Percentiles rank a stretch among this genome's conserved stretches.
phyloP scores from a whole-genome alignment of 2,113 vertebrate species.

The Pithys albifrons region DNA sequence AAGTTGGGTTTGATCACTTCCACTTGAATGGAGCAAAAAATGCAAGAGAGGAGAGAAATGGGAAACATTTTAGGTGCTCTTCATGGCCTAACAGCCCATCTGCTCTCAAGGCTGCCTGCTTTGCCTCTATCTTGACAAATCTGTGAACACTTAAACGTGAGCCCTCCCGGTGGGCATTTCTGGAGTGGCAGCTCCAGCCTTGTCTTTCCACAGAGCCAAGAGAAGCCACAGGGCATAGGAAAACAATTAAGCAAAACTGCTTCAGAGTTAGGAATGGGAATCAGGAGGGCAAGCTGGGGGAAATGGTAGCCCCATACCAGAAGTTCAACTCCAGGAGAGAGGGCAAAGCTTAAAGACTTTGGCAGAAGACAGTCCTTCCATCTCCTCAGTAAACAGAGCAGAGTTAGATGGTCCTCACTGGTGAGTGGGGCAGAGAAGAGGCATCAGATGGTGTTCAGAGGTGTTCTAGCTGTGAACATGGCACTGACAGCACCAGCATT shows the following conservation, averaged over 20 bases:
- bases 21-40: not conserved
- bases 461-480: not conserved
- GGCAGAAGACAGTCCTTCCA: not conserved
- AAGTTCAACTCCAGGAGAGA: not conserved
- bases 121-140: not conserved
- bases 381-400: not conserved
- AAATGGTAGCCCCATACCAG: not conserved
- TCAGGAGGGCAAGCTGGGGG: not conserved
- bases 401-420: not conserved
- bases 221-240: not conserved
- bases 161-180: not conserved
- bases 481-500: not conserved
- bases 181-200: not conserved
- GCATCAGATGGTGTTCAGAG: not conserved
- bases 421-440: not conserved
- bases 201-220: rapidly evolving
- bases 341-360: not conserved
- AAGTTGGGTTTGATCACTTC: not conserved
- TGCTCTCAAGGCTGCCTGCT: not conserved
- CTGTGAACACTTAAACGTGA: not conserved
- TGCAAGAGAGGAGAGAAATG: not conserved
- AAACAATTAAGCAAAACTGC: not conserved
- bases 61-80: not conserved
- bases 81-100: not conserved
- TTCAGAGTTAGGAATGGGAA: not conserved